Percentiles rank a stretch among this genome's conserved stretches.
phyloP scores from a whole-genome alignment of 2,888 invertebrate genomes.

The Drosophila neonasuta region DNA sequence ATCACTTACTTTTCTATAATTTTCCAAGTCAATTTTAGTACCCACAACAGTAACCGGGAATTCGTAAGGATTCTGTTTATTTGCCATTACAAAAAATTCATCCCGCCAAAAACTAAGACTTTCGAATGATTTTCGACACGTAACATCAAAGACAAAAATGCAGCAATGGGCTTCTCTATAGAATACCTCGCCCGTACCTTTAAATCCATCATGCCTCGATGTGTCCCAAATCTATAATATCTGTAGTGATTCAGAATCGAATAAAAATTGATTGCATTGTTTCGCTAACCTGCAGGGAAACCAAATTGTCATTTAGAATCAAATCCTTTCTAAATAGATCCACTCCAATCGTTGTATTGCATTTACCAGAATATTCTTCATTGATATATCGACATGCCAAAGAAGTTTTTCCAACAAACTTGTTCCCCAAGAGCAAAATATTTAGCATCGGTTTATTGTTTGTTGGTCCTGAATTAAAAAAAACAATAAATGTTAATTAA shows the following conservation, averaged over 20 bases:
- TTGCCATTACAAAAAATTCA: no score
- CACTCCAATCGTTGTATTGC: constrained; percentile 90
- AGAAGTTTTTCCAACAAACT: constrained; percentile 99
- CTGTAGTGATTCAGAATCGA: not conserved
- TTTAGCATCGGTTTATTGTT: constrained; percentile 84
- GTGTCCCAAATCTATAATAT: constrained; percentile 97
- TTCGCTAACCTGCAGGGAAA: constrained; percentile 93
- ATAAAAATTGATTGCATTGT: not conserved
- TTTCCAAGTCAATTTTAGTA: not conserved
- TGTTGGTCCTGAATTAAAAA: no score
- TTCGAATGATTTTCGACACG: constrained; percentile 98
- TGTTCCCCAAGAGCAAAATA: constrained; percentile 98
- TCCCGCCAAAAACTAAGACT: constrained; percentile 85
- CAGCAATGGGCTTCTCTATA: constrained; percentile 93
- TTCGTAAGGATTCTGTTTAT: no score
- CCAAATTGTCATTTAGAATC: constrained; percentile 97
- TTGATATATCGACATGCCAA: constrained; percentile 99
- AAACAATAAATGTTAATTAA: no score
- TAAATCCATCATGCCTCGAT: constrained; percentile 8
- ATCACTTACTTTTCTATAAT: not conserved
- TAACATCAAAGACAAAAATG: constrained; percentile 99
- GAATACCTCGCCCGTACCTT: no score
- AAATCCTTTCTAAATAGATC: constrained; percentile 99
- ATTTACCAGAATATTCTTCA: constrained; percentile 91
- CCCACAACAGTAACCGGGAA: not conserved